These are phyloP conservation scores for Danio tinwini DNA, from an alignment of 2,797 vertebrate genomes.

Conservation along the genomic window DNA sequence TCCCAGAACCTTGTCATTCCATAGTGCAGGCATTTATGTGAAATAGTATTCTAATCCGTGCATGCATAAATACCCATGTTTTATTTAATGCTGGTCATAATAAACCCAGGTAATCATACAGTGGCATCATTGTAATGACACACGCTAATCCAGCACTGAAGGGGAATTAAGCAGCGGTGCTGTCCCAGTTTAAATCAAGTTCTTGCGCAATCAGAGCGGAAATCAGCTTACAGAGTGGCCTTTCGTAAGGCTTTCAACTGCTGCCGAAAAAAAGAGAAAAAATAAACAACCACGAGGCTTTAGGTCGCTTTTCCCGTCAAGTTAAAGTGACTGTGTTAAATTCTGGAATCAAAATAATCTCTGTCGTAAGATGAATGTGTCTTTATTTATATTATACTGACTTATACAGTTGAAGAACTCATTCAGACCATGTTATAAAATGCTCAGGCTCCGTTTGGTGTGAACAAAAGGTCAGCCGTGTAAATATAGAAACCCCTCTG, in stretches of 20 bases:
- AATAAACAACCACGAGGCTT: constrained; percentile 1
- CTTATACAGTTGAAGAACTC: constrained; percentile 19
- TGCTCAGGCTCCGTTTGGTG: constrained; percentile 31
- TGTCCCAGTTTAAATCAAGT: constrained; percentile 59
- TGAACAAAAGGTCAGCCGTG: constrained; percentile 54
- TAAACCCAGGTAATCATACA: constrained; percentile 52
- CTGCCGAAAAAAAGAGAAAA: background rate
- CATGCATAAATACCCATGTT: constrained; percentile 28
- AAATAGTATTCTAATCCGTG: constrained; percentile 8
- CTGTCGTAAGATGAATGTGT: background rate
- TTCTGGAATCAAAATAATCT: background rate
- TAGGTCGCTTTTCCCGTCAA: constrained; percentile 23
- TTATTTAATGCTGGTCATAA: constrained; percentile 35
- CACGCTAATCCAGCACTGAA: constrained; percentile 59
- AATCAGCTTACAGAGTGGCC: constrained; percentile 58
- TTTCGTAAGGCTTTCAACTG: constrained; percentile 45
- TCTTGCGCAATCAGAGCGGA: constrained; percentile 54
- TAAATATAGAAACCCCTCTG: constrained; percentile 56
- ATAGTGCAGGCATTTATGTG: background rate
- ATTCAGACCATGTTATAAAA: constrained; percentile 44
- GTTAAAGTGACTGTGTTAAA: constrained; percentile 1
- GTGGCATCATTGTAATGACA: constrained; percentile 54
- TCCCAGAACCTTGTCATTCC: too few species aligned
- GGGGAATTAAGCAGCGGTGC: constrained; percentile 52
- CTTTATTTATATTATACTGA: background rate